These are phyloP conservation scores for Rhincodon typus DNA, from an alignment of 2,797 vertebrate species.

Conservation along the genomic window DNA sequence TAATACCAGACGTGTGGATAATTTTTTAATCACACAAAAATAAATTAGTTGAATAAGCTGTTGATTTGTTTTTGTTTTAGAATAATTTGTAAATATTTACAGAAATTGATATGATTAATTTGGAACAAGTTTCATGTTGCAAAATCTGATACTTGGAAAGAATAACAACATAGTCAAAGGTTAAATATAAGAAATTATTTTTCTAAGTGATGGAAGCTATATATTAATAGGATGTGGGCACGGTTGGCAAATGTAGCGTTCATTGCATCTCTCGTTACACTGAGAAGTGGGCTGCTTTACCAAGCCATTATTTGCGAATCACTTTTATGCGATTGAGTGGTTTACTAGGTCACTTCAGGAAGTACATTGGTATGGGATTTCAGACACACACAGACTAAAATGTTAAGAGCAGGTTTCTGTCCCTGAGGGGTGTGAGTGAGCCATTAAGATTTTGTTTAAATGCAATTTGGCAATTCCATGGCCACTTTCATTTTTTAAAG, in stretches of 20 bases:
- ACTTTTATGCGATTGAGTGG: not conserved
- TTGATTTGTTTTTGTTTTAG: not conserved
- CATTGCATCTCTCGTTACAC: not conserved
- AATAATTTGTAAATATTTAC: no score
- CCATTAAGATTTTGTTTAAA: not conserved
- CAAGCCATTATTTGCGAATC: not conserved
- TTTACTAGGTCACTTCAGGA: not conserved
- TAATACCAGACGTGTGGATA: not conserved
- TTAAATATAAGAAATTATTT: not conserved
- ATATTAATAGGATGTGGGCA: not conserved
- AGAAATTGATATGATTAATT: no score
- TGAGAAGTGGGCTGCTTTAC: no score
- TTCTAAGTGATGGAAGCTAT: not conserved
- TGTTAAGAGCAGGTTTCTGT: not conserved
- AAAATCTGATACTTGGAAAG: not conserved
- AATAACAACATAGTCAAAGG: not conserved
- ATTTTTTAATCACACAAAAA: not conserved
- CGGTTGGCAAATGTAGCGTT: not conserved
- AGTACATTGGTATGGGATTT: not conserved
- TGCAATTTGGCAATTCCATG: not conserved
- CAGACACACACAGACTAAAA: no score
- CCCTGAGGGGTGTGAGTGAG: not conserved
- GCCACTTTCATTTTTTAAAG: not conserved
- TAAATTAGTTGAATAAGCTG: no score
- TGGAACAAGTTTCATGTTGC: not conserved